A percentile compares a stretch with the other conserved stretches of the same genome.
Evolutionary conservation across 1,140 invertebrate genomes (phyloP).

Genomic region (Anoplolepis gracilipes): DNA sequence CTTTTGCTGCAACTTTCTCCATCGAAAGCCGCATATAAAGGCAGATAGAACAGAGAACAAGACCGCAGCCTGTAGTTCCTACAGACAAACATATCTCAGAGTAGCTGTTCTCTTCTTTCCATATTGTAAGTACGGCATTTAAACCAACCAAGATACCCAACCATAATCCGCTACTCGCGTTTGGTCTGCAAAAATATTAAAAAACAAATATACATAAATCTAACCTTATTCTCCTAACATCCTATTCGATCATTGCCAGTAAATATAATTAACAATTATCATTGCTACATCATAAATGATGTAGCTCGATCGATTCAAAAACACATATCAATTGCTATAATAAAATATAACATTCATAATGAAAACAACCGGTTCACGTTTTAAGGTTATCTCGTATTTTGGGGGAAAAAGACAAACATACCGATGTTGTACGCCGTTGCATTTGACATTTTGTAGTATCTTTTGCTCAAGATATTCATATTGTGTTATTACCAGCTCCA

Average conservation of each 20-base stretch:
- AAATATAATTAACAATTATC: neutral
- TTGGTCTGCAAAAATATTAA: conserved; percentile 81
- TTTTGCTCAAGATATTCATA: conserved; percentile 66
- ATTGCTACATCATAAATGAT: neutral
- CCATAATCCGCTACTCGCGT: conserved; percentile 86
- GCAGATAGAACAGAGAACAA: conserved; percentile 81
- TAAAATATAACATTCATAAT: neutral
- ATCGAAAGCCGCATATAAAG: conserved; percentile 80
- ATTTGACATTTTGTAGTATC: conserved; percentile 68
- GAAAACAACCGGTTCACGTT: neutral
- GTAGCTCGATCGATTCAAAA: neutral
- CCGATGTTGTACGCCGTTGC: conserved; percentile 72
- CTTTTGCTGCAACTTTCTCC: conserved; percentile 80
- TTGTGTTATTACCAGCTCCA: conserved; percentile 60
- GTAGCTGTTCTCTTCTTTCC: conserved; percentile 81
- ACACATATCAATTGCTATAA: neutral
- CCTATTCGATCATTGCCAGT: neutral
- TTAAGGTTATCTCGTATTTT: conserved; percentile 53
- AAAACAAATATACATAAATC: conserved; percentile 20
- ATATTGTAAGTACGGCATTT: conserved; percentile 81
- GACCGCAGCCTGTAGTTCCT: conserved; percentile 80
- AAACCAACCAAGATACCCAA: conserved; percentile 85
- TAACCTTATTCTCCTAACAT: neutral
- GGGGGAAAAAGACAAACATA: conserved; percentile 40
- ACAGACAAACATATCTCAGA: conserved; percentile 82